phyloP scores from a whole-genome alignment of 2,113 vertebrate genomes.

The Callopanchax toddi region DNA sequence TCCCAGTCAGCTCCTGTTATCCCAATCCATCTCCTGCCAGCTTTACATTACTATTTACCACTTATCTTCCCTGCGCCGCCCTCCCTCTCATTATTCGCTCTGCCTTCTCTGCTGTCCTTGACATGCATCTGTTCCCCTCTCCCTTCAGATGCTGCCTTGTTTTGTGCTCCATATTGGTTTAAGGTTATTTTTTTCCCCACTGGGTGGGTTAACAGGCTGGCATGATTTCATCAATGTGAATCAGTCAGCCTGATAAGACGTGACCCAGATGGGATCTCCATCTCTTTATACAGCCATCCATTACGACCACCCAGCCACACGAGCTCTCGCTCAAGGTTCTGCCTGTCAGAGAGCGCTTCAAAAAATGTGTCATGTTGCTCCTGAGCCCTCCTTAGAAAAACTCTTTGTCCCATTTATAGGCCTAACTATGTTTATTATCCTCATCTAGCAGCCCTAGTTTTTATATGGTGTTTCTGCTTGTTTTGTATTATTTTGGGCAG shows the following conservation, averaged over 20 bases:
- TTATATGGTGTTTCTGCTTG: slow-evolving; percentile 34
- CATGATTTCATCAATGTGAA: slow-evolving; percentile 73
- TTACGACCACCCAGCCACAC: slow-evolving; percentile 42
- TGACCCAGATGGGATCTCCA: slow-evolving; percentile 72
- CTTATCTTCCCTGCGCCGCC: slow-evolving; percentile 59
- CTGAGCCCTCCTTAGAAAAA: slow-evolving; percentile 29
- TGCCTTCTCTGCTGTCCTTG: slow-evolving; percentile 60
- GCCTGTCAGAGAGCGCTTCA: slow-evolving; percentile 49
- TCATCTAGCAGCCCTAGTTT: slow-evolving; percentile 45
- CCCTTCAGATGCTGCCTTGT: slow-evolving; percentile 45
- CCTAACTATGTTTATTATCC: slow-evolving; percentile 47
- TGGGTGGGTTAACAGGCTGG: slow-evolving; percentile 61
- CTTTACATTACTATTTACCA: slow-evolving; percentile 74
- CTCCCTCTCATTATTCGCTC: slow-evolving; percentile 60
- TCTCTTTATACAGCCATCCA: slow-evolving; percentile 59
- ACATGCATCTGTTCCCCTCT: slow-evolving; percentile 51
- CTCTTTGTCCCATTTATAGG: slow-evolving; percentile 30
- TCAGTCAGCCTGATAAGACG: slow-evolving; percentile 69
- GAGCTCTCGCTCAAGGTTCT: slow-evolving; percentile 39
- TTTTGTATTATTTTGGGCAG: slow-evolving; percentile 52
- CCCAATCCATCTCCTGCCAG: slow-evolving; percentile 67
- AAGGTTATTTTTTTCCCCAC: slow-evolving; percentile 39
- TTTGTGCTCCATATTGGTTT: slow-evolving; percentile 62
- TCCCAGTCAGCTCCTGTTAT: slow-evolving; percentile 67
- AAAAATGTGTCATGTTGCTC: slow-evolving; percentile 51